Evolutionary conservation across 2,888 invertebrate species (phyloP), one percentile per base, ranked within the genome.

Genomic region (Synergus japonicus): DNA sequence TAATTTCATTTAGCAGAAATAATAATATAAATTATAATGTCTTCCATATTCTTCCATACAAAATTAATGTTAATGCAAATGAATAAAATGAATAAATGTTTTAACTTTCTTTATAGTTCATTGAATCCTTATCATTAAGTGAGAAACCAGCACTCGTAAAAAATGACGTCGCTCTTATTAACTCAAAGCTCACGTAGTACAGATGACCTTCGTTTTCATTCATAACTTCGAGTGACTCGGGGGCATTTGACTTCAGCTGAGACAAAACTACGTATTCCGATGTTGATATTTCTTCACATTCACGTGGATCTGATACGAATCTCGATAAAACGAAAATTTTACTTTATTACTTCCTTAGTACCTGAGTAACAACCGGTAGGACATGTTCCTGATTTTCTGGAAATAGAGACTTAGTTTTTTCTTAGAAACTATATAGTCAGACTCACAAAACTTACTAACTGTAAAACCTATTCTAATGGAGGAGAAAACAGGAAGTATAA

Each of bases 131-230:
- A 8, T 37, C 64, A 63, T 78, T 41, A 78, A 54, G 29, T 29
- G 29, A 13, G 44, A 22, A 49, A 73, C 22, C 13, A 63, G 18
- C n/a, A n/a, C 15, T 54, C 67, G 78, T 66, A 46, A 37, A 46
- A 37, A 58, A 43, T 77, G 3, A 44, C 37, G 13, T 64, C n/a
- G 58, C 76, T 18, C 43, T 49, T 78, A 65, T 73, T 79, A 43
- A 76, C 44, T 65, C 43, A 67, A 66, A 29, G 22, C 67, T 43
- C 76, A 66, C 49, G 60, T 79, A 76, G 65, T 76, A 60, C 60
- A 49, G 41, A 58, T 49, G 58, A 29, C 76, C 69, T 79, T 85
- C 84, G 82, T 81, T 84, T 85, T 82, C 86, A 86, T 86, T 86
- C 86, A 85, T 86, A 85, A 85, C 83, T 82, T 81, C 66, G 29